These are phyloP conservation scores for Gryon sp. DNA, from an alignment of 1,140 invertebrate species.

Conservation along the genomic window DNA sequence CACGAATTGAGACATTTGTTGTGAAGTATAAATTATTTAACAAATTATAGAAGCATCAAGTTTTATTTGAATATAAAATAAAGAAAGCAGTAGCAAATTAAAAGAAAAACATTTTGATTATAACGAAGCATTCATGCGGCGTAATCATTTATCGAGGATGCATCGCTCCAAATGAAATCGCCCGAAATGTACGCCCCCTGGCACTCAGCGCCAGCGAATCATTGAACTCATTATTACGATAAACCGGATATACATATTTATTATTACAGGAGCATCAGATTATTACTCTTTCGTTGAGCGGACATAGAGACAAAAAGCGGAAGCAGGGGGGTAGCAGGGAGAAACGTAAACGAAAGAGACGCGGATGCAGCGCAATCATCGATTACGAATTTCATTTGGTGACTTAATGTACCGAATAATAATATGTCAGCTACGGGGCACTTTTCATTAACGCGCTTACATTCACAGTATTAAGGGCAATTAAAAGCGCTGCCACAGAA, in stretches of 20 bases:
- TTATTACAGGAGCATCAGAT: constrained; percentile 66
- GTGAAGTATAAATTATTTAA: no score
- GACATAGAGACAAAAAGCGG: constrained; percentile 35
- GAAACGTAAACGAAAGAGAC: constrained; percentile 27
- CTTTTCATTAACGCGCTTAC: constrained; percentile 75
- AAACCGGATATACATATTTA: constrained; percentile 74
- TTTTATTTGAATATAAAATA: not conserved
- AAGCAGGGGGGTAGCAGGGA: not conserved
- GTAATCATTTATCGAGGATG: constrained; percentile 48
- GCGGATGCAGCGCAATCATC: constrained; percentile 68
- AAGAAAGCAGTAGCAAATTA: constrained; percentile 4
- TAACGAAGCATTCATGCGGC: constrained; percentile 23
- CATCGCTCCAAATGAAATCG: constrained; percentile 54
- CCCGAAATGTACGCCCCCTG: constrained; percentile 51
- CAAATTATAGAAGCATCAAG: no score
- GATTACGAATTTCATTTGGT: constrained; percentile 77
- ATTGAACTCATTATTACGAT: constrained; percentile 76
- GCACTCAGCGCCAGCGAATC: constrained; percentile 65
- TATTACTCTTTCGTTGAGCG: constrained; percentile 72
- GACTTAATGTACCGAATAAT: constrained; percentile 78
- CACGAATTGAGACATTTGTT: no score
- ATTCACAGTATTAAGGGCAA: constrained; percentile 76
- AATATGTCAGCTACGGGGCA: constrained; percentile 71
- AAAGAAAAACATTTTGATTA: constrained; percentile 23
- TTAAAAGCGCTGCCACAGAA: constrained; percentile 71